phyloP scores from a whole-genome alignment of 2,797 vertebrate species.

The Sardinella longiceps region DNA sequence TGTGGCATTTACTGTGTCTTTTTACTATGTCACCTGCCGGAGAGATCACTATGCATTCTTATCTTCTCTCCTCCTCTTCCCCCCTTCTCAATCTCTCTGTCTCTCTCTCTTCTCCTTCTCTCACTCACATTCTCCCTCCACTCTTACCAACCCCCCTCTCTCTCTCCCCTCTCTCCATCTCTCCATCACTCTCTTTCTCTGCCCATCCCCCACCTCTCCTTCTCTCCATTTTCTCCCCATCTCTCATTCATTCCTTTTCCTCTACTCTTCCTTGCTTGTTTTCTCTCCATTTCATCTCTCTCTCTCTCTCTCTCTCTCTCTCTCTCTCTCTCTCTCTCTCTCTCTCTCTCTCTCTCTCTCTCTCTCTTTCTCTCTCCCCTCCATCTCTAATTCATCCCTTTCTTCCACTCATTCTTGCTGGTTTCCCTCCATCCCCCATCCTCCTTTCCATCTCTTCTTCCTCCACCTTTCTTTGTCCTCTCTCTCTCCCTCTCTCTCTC shows the following conservation, averaged over 20 bases:
- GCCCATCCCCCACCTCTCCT: neutral
- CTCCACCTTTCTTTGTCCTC: conserved; percentile 13
- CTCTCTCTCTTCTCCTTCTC: neutral
- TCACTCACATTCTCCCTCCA: neutral
- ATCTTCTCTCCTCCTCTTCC: neutral
- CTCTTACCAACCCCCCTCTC: neutral
- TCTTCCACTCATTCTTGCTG: too few relatives aligned
- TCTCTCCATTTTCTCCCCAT: neutral
- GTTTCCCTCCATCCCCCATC: neutral
- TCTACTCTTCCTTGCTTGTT: neutral
- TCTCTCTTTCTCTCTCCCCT: neutral
- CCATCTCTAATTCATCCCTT: neutral
- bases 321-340: neutral
- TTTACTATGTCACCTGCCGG: neutral
- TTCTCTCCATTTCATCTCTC: neutral
- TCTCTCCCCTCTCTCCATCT: neutral
- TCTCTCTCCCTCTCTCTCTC: neutral
- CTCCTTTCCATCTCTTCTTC: conserved; percentile 22
- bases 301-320: neutral
- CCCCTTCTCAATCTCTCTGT: neutral
- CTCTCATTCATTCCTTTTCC: too few relatives aligned
- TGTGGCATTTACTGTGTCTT: neutral
- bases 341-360: neutral
- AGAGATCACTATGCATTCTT: neutral
- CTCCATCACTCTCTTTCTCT: neutral